phyloP scores from a whole-genome alignment of 2,113 vertebrate species.

The Elephas maximus region DNA sequence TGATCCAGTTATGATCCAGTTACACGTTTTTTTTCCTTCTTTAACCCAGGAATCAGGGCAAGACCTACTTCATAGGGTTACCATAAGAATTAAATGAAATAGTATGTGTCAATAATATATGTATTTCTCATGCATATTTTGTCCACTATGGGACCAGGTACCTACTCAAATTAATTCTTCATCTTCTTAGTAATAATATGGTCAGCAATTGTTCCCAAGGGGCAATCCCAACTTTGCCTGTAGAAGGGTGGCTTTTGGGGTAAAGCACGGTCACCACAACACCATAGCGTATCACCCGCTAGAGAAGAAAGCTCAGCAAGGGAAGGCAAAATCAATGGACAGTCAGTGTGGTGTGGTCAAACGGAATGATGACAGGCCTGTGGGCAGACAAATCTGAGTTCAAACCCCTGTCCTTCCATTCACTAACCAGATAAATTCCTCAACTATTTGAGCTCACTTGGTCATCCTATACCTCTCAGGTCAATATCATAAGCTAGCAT shows the following conservation, averaged over 20 bases:
- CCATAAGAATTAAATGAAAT: not conserved
- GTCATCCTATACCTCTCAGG: not conserved
- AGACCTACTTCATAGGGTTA: not conserved
- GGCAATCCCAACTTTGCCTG: not conserved
- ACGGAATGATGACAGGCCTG: not conserved
- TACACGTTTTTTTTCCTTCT: not conserved
- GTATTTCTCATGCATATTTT: not conserved
- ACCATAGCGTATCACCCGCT: rapidly evolving
- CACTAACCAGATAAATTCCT: not conserved
- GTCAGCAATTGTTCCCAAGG: not conserved
- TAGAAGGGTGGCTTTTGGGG: rapidly evolving
- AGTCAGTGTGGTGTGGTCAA: not conserved
- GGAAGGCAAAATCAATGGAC: not conserved
- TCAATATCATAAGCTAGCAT: rapidly evolving
- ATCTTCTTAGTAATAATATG: not conserved
- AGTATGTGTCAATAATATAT: not conserved
- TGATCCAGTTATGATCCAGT: not conserved
- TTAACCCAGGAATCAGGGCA: not conserved
- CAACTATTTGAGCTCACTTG: not conserved
- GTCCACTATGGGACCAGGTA: not conserved
- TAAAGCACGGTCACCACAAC: no score
- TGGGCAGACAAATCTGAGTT: not conserved
- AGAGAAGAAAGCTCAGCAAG: not conserved
- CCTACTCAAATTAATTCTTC: not conserved
- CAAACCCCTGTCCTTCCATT: not conserved